Conservation (phyloP, 1,140 invertebrate species). For the Drosophila subobscura region DNA sequence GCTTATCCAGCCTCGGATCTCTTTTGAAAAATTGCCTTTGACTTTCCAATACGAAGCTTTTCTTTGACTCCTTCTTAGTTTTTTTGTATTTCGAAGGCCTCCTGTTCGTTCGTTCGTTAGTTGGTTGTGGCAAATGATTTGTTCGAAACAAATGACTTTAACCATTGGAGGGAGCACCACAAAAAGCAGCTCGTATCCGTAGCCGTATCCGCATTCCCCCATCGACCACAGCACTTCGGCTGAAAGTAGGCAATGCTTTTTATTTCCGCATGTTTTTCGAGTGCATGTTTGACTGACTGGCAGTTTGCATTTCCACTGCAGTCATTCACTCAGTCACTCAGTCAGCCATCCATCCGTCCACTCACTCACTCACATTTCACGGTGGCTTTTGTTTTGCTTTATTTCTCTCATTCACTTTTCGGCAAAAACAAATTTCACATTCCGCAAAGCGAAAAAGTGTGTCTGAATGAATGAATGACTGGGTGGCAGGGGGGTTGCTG, state of each 20-base stretch:
- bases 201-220: constrained; percentile 28
- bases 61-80: constrained; percentile 68
- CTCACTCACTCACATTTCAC: constrained; percentile 63
- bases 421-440: constrained; percentile 59
- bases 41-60: constrained; percentile 25
- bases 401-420: constrained; percentile 36
- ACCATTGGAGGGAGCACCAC: constrained; percentile 42
- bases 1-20: background rate
- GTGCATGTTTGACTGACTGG: constrained; percentile 53
- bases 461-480: constrained; percentile 27
- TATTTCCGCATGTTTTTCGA: constrained; percentile 23
- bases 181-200: constrained; percentile 47
- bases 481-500: background rate
- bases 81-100: constrained; percentile 50
- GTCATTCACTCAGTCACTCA: constrained; percentile 74
- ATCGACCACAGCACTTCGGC: constrained; percentile 64
- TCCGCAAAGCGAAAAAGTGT: constrained; percentile 62
- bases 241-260: constrained; percentile 71
- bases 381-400: constrained; percentile 28
- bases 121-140: constrained; percentile 70
- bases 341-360: background rate
- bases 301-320: constrained; percentile 73
- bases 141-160: constrained; percentile 78
- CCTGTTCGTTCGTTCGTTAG: constrained; percentile 21
- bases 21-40: constrained; percentile 68